Evolutionary conservation across 2,113 vertebrate species (phyloP).

Genomic region (Recurvirostra avosetta): DNA sequence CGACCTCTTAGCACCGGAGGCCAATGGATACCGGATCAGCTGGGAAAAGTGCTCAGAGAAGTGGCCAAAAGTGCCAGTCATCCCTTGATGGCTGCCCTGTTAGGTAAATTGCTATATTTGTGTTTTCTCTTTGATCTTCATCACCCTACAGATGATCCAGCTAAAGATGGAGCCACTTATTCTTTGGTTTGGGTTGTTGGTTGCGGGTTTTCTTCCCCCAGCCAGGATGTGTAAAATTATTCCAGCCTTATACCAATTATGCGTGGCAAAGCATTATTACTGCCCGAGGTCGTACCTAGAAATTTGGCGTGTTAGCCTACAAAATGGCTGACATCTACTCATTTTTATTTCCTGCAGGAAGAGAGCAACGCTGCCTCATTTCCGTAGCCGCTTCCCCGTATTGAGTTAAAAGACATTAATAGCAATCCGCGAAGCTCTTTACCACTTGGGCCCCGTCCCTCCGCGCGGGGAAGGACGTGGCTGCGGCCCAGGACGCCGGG

Average conservation of each 20-base stretch:
- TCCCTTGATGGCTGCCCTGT: no score
- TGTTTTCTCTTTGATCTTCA: background rate
- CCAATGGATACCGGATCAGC: accelerated
- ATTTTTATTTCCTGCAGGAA: background rate
- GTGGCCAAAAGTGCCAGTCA: background rate
- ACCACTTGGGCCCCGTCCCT: background rate
- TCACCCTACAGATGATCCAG: background rate
- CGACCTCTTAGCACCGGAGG: accelerated
- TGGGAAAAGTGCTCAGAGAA: background rate
- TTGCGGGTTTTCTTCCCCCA: background rate
- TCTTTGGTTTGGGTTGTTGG: background rate
- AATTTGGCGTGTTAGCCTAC: background rate
- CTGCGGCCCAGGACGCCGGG: accelerated
- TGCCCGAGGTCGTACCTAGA: background rate
- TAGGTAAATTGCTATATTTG: background rate
- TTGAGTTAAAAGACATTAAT: background rate
- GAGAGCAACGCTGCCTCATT: background rate
- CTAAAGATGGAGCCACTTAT: background rate
- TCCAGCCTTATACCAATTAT: background rate
- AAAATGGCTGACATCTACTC: conserved; percentile 5
- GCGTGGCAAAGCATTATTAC: background rate
- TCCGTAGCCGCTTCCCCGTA: background rate
- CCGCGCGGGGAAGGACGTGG: accelerated
- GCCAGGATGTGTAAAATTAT: background rate
- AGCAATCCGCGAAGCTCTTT: background rate